Evolutionary conservation across 2,113 vertebrate species (phyloP).

Genomic region (Sinosuthora webbiana): DNA sequence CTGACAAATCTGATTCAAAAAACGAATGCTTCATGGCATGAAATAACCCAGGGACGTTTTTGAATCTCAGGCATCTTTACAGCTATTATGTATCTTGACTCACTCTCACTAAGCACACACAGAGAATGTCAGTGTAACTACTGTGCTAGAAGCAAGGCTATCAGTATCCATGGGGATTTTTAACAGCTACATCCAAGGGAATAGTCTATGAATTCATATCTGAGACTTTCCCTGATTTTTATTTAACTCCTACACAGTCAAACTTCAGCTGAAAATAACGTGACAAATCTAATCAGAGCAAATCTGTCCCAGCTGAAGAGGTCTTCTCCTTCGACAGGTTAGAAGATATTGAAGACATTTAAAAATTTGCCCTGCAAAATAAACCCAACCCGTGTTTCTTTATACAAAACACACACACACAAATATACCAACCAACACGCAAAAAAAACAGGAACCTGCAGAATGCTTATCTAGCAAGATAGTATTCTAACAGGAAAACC

Average conservation of each 20-base stretch:
- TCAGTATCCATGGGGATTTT: conserved; percentile 10
- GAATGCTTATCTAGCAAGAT: conserved; percentile 9
- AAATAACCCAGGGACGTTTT: conserved; percentile 45
- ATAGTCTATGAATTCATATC: background rate
- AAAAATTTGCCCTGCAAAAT: background rate
- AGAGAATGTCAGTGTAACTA: background rate
- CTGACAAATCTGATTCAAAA: conserved; percentile 29
- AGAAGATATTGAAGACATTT: background rate
- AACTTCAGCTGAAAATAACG: background rate
- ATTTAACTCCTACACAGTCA: conserved; percentile 1
- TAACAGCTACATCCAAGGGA: background rate
- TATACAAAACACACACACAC: background rate
- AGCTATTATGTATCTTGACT: background rate
- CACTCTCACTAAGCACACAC: conserved; percentile 1
- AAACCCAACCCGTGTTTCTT: background rate
- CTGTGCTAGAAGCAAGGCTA: background rate
- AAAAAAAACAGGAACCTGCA: background rate
- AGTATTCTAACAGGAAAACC: background rate
- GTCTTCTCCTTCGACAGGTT: background rate
- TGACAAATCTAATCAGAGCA: background rate
- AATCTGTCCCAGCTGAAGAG: background rate
- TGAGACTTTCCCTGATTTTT: conserved; percentile 7
- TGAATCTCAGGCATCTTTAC: background rate
- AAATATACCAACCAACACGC: background rate
- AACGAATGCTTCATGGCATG: conserved; percentile 5